Percentiles rank a stretch among this genome's conserved stretches.
Evolutionary conservation across 1,140 invertebrate species (phyloP).

Genomic region (Muscidifurax raptorellus): DNA sequence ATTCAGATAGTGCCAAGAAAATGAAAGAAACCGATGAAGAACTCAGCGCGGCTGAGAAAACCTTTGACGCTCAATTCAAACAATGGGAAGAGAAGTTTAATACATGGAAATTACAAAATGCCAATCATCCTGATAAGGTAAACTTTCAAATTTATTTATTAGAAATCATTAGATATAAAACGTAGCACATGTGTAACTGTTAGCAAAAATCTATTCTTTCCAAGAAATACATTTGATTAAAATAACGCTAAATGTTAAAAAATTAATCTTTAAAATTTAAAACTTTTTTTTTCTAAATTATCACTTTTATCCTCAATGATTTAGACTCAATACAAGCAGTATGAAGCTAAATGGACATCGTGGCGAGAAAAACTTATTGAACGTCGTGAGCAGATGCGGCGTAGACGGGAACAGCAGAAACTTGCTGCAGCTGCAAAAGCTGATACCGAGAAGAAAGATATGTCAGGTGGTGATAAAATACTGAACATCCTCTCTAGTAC

Average conservation of each 20-base stretch:
- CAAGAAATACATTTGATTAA: too few relatives aligned
- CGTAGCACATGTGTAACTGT: too few relatives aligned
- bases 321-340: slow-evolving; percentile 84
- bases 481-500: slow-evolving; percentile 71
- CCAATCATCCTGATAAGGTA: slow-evolving; percentile 89
- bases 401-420: slow-evolving; percentile 77
- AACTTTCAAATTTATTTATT: slow-evolving; percentile 47
- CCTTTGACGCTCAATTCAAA: slow-evolving; percentile 88
- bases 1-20: slow-evolving; percentile 70
- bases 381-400: slow-evolving; percentile 86
- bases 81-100: slow-evolving; percentile 91
- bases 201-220: background rate
- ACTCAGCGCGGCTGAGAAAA: slow-evolving; percentile 83
- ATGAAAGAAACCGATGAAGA: slow-evolving; percentile 71
- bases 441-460: slow-evolving; percentile 64
- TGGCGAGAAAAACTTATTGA: slow-evolving; percentile 86
- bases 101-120: slow-evolving; percentile 89
- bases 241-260: too few relatives aligned
- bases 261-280: background rate
- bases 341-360: slow-evolving; percentile 88
- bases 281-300: background rate
- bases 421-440: slow-evolving; percentile 62
- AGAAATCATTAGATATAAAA: slow-evolving; percentile 26
- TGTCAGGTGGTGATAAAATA: slow-evolving; percentile 73
- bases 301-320: slow-evolving; percentile 53